Evolutionary conservation across 2,888 invertebrate genomes (phyloP), one percentile per base, ranked within the genome.

Genomic region (Anticlea derivata): DNA sequence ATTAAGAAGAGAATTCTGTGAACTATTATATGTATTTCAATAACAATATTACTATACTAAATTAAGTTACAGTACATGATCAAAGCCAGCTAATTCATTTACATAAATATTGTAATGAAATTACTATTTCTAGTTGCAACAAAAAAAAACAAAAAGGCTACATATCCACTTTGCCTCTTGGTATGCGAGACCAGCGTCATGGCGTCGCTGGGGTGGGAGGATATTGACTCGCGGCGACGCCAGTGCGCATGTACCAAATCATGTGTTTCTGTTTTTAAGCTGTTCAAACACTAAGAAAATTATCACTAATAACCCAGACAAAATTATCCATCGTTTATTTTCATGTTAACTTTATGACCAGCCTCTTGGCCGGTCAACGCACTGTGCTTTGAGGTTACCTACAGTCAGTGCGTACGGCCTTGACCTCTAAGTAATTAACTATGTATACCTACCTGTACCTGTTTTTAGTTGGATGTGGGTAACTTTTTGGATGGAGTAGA

Each of bases 221-320:
- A 86, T 92, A 92, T 87, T 89, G 90, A 90, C 90, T 89, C 79
- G 87, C 82, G 78, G 59, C 77, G 81, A 70, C 82, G 73, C 69
- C 77, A 83, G 65, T 85, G 89, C 88, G 90, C 90, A 88, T 87
- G 86, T 78, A 78, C 82, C 75, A 74, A 76, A 80, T 81, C 86
- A 85, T 84, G 84, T 86, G 86, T 86, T 84, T 83, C 85, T 86
- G 86, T 86, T 86, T 84, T 86, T 81, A 80, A 78, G 77, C 77
- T 69, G 45, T 68, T 68, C 71, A 70, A 75, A 73, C 71, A 71
- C 70, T 60, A 68, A 70, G 65, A 68, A 75, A 70, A 73, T 68
- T 70, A 69, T 67, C 61, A 63, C 65, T 68, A 66, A 70, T 69
- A 77, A 68, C 65, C 60, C n/a, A 47, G 49, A 27, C 41, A 38